Percentiles rank a stretch among this genome's conserved stretches.
phyloP scores from a whole-genome alignment of 2,888 invertebrate species.

The Himalopsyche tibetana region DNA sequence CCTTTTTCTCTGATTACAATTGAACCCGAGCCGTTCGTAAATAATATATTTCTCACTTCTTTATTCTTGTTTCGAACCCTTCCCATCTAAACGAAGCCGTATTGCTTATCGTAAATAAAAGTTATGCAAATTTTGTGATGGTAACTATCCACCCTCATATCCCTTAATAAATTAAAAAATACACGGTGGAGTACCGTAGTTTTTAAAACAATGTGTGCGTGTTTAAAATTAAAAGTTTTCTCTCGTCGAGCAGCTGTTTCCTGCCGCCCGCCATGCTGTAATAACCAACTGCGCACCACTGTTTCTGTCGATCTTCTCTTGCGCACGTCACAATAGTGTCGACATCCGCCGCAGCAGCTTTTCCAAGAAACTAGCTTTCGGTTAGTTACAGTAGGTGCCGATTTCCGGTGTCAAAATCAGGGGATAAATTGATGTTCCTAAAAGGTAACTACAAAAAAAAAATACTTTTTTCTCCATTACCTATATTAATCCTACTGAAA shows the following conservation, averaged over 20 bases:
- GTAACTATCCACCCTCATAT: conserved; percentile 11
- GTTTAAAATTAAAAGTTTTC: conserved; percentile 32
- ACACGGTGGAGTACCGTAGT: conserved; percentile 1
- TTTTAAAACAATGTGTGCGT: conserved; percentile 19
- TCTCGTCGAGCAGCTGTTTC: conserved; percentile 38
- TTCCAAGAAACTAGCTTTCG: conserved; percentile 35
- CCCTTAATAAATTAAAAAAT: background rate
- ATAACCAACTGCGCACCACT: conserved; percentile 36
- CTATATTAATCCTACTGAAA: too few species aligned
- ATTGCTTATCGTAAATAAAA: background rate
- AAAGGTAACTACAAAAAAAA: too few species aligned
- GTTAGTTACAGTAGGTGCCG: background rate
- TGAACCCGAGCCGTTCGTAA: too few species aligned
- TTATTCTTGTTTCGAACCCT: too few species aligned
- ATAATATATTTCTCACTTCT: too few species aligned
- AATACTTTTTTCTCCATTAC: too few species aligned
- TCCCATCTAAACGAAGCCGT: background rate
- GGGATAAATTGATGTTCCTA: background rate
- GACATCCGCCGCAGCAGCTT: conserved; percentile 5
- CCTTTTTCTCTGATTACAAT: too few species aligned
- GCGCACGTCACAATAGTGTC: background rate
- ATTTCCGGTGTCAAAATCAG: conserved; percentile 7
- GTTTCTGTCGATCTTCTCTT: background rate
- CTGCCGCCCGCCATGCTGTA: conserved; percentile 14
- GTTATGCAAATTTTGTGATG: conserved; percentile 8